These are phyloP conservation scores for Erebia aethiops DNA, from an alignment of 2,888 invertebrate genomes.

Conservation along the genomic window DNA sequence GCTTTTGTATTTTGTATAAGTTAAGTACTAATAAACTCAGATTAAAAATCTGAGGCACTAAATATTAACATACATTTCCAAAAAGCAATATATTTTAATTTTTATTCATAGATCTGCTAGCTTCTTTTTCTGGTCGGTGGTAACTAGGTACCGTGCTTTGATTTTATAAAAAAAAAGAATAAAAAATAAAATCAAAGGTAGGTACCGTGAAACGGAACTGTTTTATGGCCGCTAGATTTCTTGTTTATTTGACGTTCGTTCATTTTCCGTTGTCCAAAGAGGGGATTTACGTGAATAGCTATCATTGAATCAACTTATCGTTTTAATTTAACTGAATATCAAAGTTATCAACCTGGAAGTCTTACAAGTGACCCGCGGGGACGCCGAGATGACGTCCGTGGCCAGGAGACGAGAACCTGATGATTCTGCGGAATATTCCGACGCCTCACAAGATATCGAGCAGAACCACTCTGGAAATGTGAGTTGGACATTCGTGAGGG, in stretches of 20 bases:
- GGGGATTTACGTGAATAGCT: conserved; percentile 61
- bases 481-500: conserved; percentile 56
- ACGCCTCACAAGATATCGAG: conserved; percentile 77
- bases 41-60: too few species aligned
- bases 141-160: too few species aligned
- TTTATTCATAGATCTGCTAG: too few species aligned
- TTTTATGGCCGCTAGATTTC: conserved; percentile 74
- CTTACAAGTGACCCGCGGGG: conserved; percentile 69
- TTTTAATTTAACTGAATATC: conserved; percentile 48
- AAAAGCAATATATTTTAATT: neutral
- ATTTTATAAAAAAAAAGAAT: too few species aligned
- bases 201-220: conserved; percentile 58
- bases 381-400: conserved; percentile 79
- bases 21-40: too few species aligned
- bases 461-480: conserved; percentile 73
- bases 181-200: too few species aligned
- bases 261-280: conserved; percentile 62
- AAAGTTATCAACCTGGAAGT: conserved; percentile 75
- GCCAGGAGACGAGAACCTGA: conserved; percentile 68
- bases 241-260: conserved; percentile 78
- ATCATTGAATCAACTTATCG: conserved; percentile 48
- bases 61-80: too few species aligned
- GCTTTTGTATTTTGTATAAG: too few species aligned
- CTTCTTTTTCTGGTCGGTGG: too few species aligned
- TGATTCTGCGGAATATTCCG: conserved; percentile 78